Evolutionary conservation across 2,113 vertebrate species (phyloP), one percentile per base, ranked within the genome.

Genomic region (Octodon degus): DNA sequence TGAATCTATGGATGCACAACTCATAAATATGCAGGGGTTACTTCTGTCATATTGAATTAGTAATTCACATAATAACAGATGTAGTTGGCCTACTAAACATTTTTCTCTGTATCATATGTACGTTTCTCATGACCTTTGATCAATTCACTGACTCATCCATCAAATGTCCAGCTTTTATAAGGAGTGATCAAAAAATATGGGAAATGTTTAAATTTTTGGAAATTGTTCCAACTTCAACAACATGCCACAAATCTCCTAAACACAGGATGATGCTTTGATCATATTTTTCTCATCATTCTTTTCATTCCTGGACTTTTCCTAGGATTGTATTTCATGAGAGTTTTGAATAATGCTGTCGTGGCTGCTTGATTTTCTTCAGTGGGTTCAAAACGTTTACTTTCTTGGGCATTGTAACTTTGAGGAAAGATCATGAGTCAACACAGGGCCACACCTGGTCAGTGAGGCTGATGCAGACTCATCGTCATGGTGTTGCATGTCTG

Each of bases 51-150:
- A 7, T 47, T 27, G 37, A 84, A 89, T 27, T 47, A 84, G 86
- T 90, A 96, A 96, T 90, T 53, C 79, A 87, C 34, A 94, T 7
- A 27, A 32, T 50, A 94, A n/a, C 3, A 89, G 25, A 55, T 53
- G 3, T 10, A 63, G 2, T 88, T 77, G 47, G 34, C 11, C 43
- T 12, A 37, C 65, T 37, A 34, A 37, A 19, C 40, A 40, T 62
- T 90, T 90, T 80, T 88, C 77, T 40, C 53, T 27, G 17, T 93
- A 63, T 93, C 32, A 53, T 25, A 20, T 30, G 40, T 72, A 47
- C 22, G 1, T 65, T 80, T 63, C 43, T 94, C 43, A 53, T 10
- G 34, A 7, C 43, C 7, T 55, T 81, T 30, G 22, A 68, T 76
- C 67, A 16, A 2, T n/a, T 81, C n/a, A 30, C 30, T 50, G n/a